phyloP scores from a whole-genome alignment of 2,888 invertebrate genomes.

The Drosophila nr. perissopoda region DNA sequence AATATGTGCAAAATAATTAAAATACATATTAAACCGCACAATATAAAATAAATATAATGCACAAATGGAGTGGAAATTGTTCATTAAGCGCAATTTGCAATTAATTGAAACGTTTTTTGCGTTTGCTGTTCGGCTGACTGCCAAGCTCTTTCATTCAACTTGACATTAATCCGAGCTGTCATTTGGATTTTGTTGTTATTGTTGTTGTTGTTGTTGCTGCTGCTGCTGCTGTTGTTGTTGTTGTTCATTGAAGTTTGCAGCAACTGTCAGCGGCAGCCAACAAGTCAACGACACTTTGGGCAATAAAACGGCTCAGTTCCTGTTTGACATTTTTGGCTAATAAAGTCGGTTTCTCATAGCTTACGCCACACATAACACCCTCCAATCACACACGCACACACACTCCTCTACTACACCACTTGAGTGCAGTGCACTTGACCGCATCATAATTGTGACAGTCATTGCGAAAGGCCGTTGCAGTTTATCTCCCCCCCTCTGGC shows the following conservation, averaged over 20 bases:
- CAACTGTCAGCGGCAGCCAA: background rate
- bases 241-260: slow-evolving; percentile 15
- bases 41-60: background rate
- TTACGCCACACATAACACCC: background rate
- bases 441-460: slow-evolving; percentile 70
- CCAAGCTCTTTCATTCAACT: slow-evolving; percentile 25
- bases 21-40: background rate
- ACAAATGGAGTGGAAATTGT: slow-evolving; percentile 30
- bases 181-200: slow-evolving; percentile 12
- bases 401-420: slow-evolving; percentile 26
- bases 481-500: slow-evolving; percentile 14
- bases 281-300: slow-evolving; percentile 54
- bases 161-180: slow-evolving; percentile 48
- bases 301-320: slow-evolving; percentile 44
- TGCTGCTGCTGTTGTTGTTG: background rate
- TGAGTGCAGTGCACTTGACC: slow-evolving; percentile 70
- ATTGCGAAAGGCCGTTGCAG: slow-evolving; percentile 57
- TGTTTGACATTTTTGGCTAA: slow-evolving; percentile 51
- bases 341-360: slow-evolving; percentile 40
- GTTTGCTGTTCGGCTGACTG: background rate
- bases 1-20: background rate
- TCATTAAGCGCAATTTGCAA: slow-evolving; percentile 39
- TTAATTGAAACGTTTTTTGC: slow-evolving; percentile 44
- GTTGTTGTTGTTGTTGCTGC: slow-evolving; percentile 3
- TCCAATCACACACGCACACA: background rate